Base-by-base conservation (phyloP, 2,113 vertebrate species). In the Glaucidium brasilianum region DNA sequence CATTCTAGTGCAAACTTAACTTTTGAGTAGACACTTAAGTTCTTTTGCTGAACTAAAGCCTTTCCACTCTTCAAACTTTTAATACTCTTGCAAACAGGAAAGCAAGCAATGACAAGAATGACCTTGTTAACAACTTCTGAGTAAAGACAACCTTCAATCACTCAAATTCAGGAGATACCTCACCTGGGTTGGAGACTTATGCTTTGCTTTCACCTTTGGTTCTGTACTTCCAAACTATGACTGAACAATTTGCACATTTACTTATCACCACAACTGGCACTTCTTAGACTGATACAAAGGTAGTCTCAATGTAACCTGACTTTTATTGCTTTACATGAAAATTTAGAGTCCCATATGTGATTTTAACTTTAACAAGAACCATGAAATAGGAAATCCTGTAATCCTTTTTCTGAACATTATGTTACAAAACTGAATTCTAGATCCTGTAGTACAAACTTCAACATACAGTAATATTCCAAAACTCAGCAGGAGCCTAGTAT, bases 191-290 rank as follows among this genome's bases (percentile, higher is more conserved):
- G 30, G 9, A 52, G 25, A 88, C 52, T 71, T 77, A 2, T 21
- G 18, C 26, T 68, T 81, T 85, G 30, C 34, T 87, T 79, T 83
- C 4, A 1, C 39, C 17, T 69, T 80, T 2, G 0, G 14, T 60
- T 58, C 30, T 17, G 13, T 16, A 67, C 37, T 67, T 84, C 13
- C 22, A 62, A 56, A 62, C 52, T 35, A 66, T 1, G 3, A 52
- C 19, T 47, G 26, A 74, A 50, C 15, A 13, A 80, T 47, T 43
- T n/a, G 14, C 9, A 83, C 29, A 12, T 56, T 60, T 37, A 62
- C n/a, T 34, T 30, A 37, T 5, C 0, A 0, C 2, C 43, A 49
- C 68, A 67, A 26, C 18, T 56, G n/a, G 39, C 10, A n/a, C 34
- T 45, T 35, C 58, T 56, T 35, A 50, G 15, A 41, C 1, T 58